Conservation (phyloP, 53 echinoderm and acorn worm species). For the Arbacia lixula region DNA sequence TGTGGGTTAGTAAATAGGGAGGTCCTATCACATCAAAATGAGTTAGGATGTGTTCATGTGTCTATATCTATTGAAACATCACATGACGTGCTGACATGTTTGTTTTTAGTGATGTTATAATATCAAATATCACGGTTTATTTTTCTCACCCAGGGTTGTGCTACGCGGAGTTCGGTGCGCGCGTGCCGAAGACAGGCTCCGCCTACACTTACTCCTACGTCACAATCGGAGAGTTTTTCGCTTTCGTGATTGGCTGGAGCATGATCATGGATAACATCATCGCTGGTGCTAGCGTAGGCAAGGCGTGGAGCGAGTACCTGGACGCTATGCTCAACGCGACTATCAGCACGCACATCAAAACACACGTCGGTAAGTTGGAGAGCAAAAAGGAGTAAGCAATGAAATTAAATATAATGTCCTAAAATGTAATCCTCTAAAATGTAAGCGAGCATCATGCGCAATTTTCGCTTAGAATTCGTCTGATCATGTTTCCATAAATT, state of each 20-base stretch:
- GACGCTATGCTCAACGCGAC: constrained; percentile 87
- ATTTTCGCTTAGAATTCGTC: no score
- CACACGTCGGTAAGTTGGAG: constrained; percentile 71
- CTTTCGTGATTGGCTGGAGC: constrained; percentile 98
- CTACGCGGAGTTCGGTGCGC: constrained; percentile 98
- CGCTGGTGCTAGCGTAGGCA: constrained; percentile 92
- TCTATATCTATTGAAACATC: not conserved
- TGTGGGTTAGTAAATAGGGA: no score
- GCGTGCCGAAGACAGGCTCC: constrained; percentile 95
- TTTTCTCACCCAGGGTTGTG: constrained; percentile 71
- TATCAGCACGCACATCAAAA: constrained; percentile 80
- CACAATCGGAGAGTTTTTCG: constrained; percentile 92
- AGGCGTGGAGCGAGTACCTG: constrained; percentile 96
- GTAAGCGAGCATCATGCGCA: no score
- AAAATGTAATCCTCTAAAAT: no score
- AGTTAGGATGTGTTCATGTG: not conserved
- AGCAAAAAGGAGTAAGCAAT: no score
- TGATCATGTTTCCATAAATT: no score
- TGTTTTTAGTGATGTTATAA: not conserved
- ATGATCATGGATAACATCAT: constrained; percentile 99
- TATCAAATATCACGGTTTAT: not conserved
- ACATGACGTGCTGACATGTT: not conserved
- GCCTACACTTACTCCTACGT: constrained; percentile 99
- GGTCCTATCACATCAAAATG: no score
- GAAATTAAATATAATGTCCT: no score